phyloP scores from a whole-genome alignment of 2,113 vertebrate species.

The Ptychochromis oligacanthus region DNA sequence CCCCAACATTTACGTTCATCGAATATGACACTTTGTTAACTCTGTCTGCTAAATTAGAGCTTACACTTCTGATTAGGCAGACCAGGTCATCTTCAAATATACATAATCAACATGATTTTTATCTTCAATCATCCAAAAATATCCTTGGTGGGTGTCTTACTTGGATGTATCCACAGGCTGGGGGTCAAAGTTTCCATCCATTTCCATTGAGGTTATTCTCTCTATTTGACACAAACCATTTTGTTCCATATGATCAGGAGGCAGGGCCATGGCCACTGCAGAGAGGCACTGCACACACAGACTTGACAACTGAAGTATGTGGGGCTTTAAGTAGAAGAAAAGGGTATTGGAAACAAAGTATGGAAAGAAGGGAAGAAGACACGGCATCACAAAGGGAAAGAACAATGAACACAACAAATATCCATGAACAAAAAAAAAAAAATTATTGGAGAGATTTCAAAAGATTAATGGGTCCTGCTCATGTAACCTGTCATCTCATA shows the following conservation, averaged over 20 bases:
- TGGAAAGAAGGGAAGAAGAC: neutral
- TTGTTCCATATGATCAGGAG: slow-evolving; percentile 91
- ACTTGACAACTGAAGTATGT: slow-evolving; percentile 88
- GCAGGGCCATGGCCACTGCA: slow-evolving; percentile 88
- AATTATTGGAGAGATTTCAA: no score
- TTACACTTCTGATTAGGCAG: neutral
- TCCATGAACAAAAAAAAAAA: no score
- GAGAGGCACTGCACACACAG: slow-evolving; percentile 88
- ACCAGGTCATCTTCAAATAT: neutral
- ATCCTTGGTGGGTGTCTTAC: slow-evolving; percentile 42
- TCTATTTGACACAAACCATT: slow-evolving; percentile 84
- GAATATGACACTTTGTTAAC: neutral
- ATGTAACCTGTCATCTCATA: neutral
- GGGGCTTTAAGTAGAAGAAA: slow-evolving; percentile 77
- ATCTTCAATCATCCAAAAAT: neutral
- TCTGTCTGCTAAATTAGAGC: neutral
- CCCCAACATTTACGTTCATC: neutral
- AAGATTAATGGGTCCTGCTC: neutral
- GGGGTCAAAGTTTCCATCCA: slow-evolving; percentile 90
- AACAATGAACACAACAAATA: neutral
- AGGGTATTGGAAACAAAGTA: neutral
- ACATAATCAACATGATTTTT: neutral
- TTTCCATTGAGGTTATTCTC: slow-evolving; percentile 85
- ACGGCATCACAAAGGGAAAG: neutral
- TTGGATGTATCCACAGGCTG: slow-evolving; percentile 90